Base-by-base conservation (phyloP, 2,888 invertebrate genomes). In the Rhimphoctona megacephalus region DNA sequence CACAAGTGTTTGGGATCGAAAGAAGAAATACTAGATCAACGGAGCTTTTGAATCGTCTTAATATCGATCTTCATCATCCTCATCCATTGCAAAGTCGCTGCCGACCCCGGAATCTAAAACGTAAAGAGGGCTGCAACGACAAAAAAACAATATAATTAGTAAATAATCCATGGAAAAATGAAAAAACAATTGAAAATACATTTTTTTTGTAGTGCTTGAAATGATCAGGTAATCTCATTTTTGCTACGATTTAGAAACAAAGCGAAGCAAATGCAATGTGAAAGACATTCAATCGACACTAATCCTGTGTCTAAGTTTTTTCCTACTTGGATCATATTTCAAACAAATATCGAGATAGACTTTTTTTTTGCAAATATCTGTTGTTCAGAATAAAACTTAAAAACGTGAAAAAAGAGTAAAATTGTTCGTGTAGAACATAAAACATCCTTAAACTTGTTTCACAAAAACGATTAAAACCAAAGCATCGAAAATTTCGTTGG, bases 61-160 rank as follows among this genome's bases (percentile, higher is more conserved):
- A 74, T 85, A 89, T 80, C 79, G 85, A 78, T 94, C 94, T 81
- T 94, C 94, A 77, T 93, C 97, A 92, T 97, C 98, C 95, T 98
- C 98, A 93, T 98, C 98, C 97, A 98, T 98, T 19, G 97, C 96
- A 93, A 98, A 97, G 94, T 98, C 98, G 90, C 96, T 96, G 80
- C 96, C 96, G 89, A 97, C 96, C 67, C 97, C 97, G 72, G 97
- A 97, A 94, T 98, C 98, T 88, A 96, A 95, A 85, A 96, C 96
- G 94, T 97, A 97, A 80, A 97, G 96, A 73, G 97, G 97, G 94
- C 98, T 98, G 95, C 82, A 91, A 93, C 91, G 91, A 83, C 70
- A 46, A 67, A 46, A 67, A 81, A 81, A 88, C 14, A 54, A 8
- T 9, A 66, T 67, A 36, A 39, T n/a, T 7, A 49, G 7, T 30